Conservation (phyloP, 2,113 vertebrate species). For the Xenus cinereus region DNA sequence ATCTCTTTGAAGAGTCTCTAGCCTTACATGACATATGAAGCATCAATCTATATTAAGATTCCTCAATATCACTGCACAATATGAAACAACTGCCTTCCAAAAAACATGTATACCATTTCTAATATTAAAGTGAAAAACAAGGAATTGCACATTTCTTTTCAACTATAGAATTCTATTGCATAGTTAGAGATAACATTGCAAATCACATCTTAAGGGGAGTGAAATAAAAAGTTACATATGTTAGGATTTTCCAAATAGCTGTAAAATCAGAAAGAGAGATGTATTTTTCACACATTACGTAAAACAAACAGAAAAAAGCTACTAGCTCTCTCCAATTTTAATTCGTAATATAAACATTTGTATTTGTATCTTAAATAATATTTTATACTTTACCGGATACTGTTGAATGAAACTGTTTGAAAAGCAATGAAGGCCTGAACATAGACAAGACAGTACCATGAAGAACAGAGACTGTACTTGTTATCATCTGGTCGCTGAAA, state of each 20-base stretch:
- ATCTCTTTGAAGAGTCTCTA: slow-evolving; percentile 22
- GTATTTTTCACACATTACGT: slow-evolving; percentile 29
- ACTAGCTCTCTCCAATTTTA: slow-evolving; percentile 52
- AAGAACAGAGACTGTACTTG: not conserved
- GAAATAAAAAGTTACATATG: slow-evolving; percentile 33
- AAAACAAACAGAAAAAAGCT: slow-evolving; percentile 29
- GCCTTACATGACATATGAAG: not conserved
- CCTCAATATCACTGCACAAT: not conserved
- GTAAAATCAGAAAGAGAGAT: not conserved
- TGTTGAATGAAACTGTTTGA: slow-evolving; percentile 42
- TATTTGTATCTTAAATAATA: slow-evolving; percentile 31
- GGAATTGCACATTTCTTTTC: slow-evolving; percentile 40
- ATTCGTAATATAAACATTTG: slow-evolving; percentile 31
- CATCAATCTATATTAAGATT: slow-evolving; percentile 18
- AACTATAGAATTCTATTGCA: not conserved
- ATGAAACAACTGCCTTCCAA: slow-evolving; percentile 41
- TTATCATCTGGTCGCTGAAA: not conserved
- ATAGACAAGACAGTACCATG: not conserved
- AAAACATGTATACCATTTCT: not conserved
- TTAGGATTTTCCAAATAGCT: slow-evolving; percentile 15
- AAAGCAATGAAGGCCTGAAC: not conserved
- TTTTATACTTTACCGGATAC: slow-evolving; percentile 29
- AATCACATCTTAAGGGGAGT: not conserved
- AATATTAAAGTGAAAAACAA: slow-evolving; percentile 48
- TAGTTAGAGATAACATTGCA: slow-evolving; percentile 31